Evolutionary conservation across 2,888 invertebrate genomes (phyloP), one percentile per base, ranked within the genome.

Genomic region (Polydrusus cervinus): DNA sequence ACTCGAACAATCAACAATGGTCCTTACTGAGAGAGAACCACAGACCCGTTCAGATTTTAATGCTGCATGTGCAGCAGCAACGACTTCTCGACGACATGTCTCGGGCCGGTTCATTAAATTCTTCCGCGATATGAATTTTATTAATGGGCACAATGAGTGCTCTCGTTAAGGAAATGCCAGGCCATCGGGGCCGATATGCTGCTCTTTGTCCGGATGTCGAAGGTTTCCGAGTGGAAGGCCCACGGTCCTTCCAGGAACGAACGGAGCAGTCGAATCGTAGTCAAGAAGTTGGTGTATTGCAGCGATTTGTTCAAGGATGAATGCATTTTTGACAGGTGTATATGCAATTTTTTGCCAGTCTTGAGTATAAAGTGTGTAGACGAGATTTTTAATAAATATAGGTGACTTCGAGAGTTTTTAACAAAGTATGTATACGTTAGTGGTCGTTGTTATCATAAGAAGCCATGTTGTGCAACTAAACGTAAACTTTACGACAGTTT

Each of bases 41-140:
- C 20, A 20, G 68, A 74, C 45, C 69, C 69, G 68, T 73, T 67
- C 62, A 53, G 38, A 66, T 61, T 66, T 66, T 68, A 75, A 67
- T 66, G 60, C 65, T 14, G 75, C 70, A 70, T 55, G 62, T 71
- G 67, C 67, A 57, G 13, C 43, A 34, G 67, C 65, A 67, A 20
- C 73, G 68, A 73, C 73, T 73, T 73, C 62, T 62, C 75, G 72
- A 71, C 78, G 78, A 71, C 77, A 77, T 73, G 73, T 71, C 73
- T 64, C 67, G 61, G 72, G 72, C 65, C 74, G 75, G 71, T 76
- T 78, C 84, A 82, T 85, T 85, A 85, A 85, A 85, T 85, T 85
- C 84, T 85, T 85, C 85, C 84, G 80, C 82, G 81, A 83, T 83
- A 82, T 84, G 84, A 82, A 81, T 82, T 82, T 81, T 82, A 84